Conservation (phyloP, 2,113 vertebrate species). For the Notothenia rossii region DNA sequence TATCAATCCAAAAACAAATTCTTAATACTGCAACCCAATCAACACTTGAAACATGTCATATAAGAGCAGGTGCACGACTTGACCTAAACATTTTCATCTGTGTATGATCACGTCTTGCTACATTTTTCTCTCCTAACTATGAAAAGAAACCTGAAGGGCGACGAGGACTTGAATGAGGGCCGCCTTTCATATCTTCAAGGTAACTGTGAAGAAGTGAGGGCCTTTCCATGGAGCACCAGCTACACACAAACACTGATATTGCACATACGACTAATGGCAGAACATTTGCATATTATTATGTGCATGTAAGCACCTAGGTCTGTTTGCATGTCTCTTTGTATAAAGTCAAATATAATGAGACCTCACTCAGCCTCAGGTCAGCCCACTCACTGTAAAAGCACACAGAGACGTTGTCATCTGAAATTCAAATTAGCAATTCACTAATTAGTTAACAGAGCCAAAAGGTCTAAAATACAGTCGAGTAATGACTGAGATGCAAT, state of each 20-base stretch:
- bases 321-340: conserved; percentile 4
- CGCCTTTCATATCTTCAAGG: not conserved
- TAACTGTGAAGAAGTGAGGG: not conserved
- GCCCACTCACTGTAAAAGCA: conserved; percentile 50
- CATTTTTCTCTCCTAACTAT: not conserved
- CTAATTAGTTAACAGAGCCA: conserved; percentile 65
- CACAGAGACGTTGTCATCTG: conserved; percentile 37
- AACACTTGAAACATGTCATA: too few species aligned
- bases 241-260: not conserved
- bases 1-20: not conserved
- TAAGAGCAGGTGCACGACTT: not conserved
- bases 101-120: not conserved
- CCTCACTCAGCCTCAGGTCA: conserved; percentile 42
- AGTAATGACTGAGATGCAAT: conserved; percentile 61
- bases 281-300: not conserved
- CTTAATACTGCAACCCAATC: too few species aligned
- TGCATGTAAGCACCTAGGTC: not conserved
- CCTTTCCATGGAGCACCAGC: not conserved
- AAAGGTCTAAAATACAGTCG: conserved; percentile 60
- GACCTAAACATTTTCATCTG: not conserved
- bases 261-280: not conserved
- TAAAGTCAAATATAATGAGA: conserved; percentile 45
- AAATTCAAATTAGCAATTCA: conserved; percentile 63
- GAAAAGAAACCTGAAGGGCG: not conserved
- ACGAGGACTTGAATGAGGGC: not conserved